phyloP scores from a whole-genome alignment of 2,888 invertebrate species.

The Agriotes lineatus region DNA sequence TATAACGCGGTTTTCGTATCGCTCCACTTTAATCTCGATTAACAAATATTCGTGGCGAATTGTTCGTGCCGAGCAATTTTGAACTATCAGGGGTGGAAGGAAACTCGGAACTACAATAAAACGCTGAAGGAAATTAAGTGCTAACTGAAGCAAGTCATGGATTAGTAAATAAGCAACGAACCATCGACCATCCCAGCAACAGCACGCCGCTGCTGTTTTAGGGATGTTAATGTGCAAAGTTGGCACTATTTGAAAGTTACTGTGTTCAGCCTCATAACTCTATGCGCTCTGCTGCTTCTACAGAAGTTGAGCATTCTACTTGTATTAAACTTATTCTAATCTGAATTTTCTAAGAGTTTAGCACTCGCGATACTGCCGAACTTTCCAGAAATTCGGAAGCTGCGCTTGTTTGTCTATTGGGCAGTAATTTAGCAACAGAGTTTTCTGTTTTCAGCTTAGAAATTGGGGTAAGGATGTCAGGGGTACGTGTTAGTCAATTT shows the following conservation, averaged over 20 bases:
- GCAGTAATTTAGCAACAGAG: too few species aligned
- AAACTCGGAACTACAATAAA: slow-evolving; percentile 39
- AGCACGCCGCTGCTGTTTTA: slow-evolving; percentile 23
- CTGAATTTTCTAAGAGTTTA: slow-evolving; percentile 10
- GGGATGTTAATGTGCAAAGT: slow-evolving; percentile 49
- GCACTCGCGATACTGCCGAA: not conserved
- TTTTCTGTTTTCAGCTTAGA: too few species aligned
- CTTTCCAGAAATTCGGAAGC: not conserved
- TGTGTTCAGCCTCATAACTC: slow-evolving; percentile 44
- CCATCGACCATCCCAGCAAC: slow-evolving; percentile 45
- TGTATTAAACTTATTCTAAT: slow-evolving; percentile 39
- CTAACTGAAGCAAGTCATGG: slow-evolving; percentile 54
- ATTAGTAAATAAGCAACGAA: slow-evolving; percentile 54
- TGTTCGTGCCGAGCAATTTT: slow-evolving; percentile 24
- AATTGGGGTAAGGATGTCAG: too few species aligned
- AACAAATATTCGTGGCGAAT: slow-evolving; percentile 17
- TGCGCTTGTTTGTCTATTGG: not conserved
- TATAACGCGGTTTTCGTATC: slow-evolving; percentile 15
- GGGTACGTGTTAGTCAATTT: too few species aligned
- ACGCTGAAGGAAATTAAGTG: slow-evolving; percentile 53
- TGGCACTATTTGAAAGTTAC: slow-evolving; percentile 48
- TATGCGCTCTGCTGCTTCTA: slow-evolving; percentile 38
- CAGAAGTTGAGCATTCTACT: slow-evolving; percentile 31
- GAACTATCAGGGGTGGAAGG: slow-evolving; percentile 23
- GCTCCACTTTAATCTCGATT: slow-evolving; percentile 26